Evolutionary conservation across 2,113 vertebrate genomes (phyloP).

Genomic region (Oreochromis spilurus): DNA sequence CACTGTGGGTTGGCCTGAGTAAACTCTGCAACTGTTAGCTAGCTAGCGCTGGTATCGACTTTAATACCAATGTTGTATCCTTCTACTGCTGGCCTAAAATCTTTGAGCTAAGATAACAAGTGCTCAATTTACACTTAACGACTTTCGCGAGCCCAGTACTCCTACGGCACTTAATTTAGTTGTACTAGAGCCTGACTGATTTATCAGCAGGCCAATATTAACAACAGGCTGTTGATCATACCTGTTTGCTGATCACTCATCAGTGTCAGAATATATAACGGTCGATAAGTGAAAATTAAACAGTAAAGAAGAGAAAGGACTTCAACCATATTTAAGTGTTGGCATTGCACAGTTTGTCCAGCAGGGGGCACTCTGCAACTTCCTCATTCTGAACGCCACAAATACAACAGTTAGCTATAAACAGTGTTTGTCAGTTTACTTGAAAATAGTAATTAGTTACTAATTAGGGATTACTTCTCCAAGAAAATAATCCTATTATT

Average conservation of each 20-base stretch:
- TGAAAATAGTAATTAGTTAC: background rate
- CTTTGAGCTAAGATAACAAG: background rate
- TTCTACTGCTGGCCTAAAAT: background rate
- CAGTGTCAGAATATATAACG: background rate
- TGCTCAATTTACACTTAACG: background rate
- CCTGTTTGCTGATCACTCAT: background rate
- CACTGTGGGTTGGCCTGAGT: background rate
- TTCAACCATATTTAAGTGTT: background rate
- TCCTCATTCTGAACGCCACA: background rate
- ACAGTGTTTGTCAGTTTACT: background rate
- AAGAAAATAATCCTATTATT: background rate
- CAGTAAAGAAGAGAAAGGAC: background rate
- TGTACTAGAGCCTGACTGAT: background rate
- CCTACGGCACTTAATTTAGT: background rate
- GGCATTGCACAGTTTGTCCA: background rate
- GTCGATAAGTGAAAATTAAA: background rate
- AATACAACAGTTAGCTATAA: background rate
- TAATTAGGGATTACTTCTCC: background rate
- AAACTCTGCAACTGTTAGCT: background rate
- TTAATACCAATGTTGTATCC: background rate
- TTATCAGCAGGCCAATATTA: accelerated
- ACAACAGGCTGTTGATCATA: background rate
- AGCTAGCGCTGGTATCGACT: background rate
- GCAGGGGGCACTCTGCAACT: background rate
- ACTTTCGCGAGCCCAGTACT: background rate